phyloP scores from a whole-genome alignment of 2,888 invertebrate genomes.

The Agonopterix arenella region DNA sequence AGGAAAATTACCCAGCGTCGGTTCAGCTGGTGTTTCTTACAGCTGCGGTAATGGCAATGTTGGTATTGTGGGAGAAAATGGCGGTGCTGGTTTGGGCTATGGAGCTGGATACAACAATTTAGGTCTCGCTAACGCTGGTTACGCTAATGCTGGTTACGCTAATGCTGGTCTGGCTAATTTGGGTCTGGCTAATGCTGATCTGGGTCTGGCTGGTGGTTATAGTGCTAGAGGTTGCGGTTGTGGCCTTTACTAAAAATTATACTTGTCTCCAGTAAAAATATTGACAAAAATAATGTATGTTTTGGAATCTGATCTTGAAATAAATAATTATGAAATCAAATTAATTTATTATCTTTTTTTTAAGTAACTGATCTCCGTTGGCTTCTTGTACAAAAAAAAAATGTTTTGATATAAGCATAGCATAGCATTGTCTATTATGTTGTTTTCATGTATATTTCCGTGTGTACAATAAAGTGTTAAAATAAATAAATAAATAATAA shows the following conservation, averaged over 20 bases:
- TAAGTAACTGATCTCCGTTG: no score
- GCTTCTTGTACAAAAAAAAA: no score
- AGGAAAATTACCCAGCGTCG: conserved; percentile 24
- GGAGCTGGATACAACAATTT: not conserved
- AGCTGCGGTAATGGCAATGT: conserved; percentile 24
- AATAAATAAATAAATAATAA: no score
- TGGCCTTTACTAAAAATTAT: not conserved
- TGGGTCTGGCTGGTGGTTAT: conserved; percentile 8
- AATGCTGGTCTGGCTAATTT: not conserved
- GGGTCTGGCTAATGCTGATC: not conserved
- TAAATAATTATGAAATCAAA: no score
- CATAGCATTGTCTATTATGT: no score
- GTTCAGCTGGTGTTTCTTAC: conserved; percentile 24
- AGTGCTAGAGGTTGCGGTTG: not conserved
- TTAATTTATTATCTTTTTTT: no score
- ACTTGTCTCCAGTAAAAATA: no score
- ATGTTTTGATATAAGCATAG: no score
- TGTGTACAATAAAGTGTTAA: no score
- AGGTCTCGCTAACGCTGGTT: conserved; percentile 1
- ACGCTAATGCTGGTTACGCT: not conserved
- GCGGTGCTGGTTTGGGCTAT: conserved; percentile 2
- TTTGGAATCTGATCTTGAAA: no score
- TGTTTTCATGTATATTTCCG: no score
- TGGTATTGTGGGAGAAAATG: conserved; percentile 14
- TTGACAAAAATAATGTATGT: no score